phyloP scores from a whole-genome alignment of 2,888 invertebrate species.

The Oasisia sp. region DNA sequence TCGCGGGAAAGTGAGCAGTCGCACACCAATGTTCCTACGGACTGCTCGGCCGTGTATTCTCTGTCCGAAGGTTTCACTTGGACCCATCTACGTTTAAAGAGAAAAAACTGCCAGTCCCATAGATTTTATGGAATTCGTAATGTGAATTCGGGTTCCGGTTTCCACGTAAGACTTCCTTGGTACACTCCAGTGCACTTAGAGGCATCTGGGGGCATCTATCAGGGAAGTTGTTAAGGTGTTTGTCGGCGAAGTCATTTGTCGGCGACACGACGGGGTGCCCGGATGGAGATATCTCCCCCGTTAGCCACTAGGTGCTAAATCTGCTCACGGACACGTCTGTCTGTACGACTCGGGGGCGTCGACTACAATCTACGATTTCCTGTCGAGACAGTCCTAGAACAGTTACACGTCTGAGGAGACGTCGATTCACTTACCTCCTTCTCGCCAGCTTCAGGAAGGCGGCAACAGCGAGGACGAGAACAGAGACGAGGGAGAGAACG shows the following conservation, averaged over 20 bases:
- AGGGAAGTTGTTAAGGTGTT: too few species aligned
- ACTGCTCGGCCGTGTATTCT: background rate
- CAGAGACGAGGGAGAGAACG: background rate
- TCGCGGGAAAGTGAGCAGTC: background rate
- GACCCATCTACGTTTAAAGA: background rate
- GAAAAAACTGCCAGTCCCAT: background rate
- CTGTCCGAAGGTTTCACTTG: background rate
- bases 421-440: background rate
- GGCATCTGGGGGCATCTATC: background rate
- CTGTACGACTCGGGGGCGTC: background rate
- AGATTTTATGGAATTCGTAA: background rate
- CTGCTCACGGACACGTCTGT: background rate
- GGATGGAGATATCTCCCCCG: background rate
- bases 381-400: background rate
- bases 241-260: background rate
- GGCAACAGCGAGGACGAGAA: background rate
- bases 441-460: background rate
- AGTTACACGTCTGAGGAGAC: background rate
- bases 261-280: slow-evolving; percentile 17
- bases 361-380: background rate
- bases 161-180: background rate
- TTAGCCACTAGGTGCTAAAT: background rate
- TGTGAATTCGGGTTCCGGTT: background rate
- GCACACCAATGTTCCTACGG: background rate
- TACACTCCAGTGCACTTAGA: background rate